These are phyloP conservation scores for Lysiphlebus fabarum DNA, from an alignment of 1,140 invertebrate genomes.

Conservation along the genomic window DNA sequence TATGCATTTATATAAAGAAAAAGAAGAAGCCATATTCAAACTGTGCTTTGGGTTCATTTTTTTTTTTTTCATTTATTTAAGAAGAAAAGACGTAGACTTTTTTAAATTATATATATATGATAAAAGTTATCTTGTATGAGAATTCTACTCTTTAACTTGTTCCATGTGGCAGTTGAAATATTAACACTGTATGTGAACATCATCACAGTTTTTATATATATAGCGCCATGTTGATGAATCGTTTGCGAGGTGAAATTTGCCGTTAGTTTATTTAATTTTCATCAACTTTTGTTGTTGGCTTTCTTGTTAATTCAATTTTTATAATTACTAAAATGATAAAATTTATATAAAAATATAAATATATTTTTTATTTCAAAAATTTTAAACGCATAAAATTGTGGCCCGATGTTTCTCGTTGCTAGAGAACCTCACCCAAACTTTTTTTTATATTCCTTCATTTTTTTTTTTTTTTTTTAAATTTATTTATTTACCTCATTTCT, in stretches of 20 bases:
- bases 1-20: too few species aligned
- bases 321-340: neutral
- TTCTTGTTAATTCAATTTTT: constrained; percentile 7
- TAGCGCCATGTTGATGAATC: constrained; percentile 27
- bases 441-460: constrained; percentile 9
- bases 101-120: too few species aligned
- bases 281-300: neutral
- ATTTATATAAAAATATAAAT: neutral
- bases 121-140: constrained; percentile 5
- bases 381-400: constrained; percentile 24
- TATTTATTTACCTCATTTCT: constrained; percentile 14
- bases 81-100: too few species aligned
- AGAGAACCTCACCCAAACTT: constrained; percentile 37
- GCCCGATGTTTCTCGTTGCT: constrained; percentile 48
- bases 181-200: constrained; percentile 13
- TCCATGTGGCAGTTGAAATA: constrained; percentile 25
- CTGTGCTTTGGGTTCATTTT: too few species aligned
- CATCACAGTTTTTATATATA: neutral
- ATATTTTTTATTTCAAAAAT: constrained; percentile 3
- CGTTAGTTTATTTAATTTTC: constrained; percentile 18
- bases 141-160: constrained; percentile 18
- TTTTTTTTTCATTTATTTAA: too few species aligned
- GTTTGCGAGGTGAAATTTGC: constrained; percentile 18
- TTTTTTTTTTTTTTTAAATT: constrained; percentile 13
- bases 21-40: too few species aligned